A percentile compares a stretch with the other conserved stretches of the same genome.
These are phyloP conservation scores for Plusia festucae DNA, from an alignment of 2,888 invertebrate species.

Conservation along the genomic window DNA sequence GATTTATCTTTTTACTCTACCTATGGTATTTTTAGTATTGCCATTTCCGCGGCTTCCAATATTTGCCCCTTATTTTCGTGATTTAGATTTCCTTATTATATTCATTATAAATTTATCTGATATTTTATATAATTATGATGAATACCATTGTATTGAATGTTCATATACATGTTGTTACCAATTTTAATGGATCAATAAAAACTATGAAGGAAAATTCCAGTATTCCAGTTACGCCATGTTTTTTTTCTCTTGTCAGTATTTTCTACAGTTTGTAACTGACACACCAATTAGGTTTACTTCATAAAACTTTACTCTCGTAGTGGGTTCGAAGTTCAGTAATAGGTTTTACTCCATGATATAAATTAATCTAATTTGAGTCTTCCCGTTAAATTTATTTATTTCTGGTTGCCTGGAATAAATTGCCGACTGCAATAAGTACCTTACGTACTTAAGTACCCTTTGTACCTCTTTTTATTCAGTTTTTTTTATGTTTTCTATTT, in stretches of 20 bases:
- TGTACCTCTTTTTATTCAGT: too few relatives aligned
- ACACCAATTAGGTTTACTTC: slow-evolving; percentile 6
- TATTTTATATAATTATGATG: background rate
- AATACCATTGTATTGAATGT: too few relatives aligned
- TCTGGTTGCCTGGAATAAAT: too few relatives aligned
- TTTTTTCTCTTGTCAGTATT: background rate
- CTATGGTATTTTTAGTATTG: background rate
- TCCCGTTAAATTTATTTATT: background rate
- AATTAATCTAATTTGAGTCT: background rate
- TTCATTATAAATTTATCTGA: background rate
- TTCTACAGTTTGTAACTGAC: slow-evolving; percentile 2
- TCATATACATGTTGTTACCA: too few relatives aligned
- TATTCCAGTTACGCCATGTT: background rate
- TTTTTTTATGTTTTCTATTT: too few relatives aligned
- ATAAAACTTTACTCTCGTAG: background rate
- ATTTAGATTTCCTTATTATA: slow-evolving; percentile 1
- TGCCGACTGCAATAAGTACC: too few relatives aligned
- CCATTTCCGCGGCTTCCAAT: background rate
- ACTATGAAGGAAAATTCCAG: background rate
- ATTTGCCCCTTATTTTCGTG: background rate
- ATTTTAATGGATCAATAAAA: too few relatives aligned
- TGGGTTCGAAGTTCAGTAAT: background rate
- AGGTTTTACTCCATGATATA: background rate
- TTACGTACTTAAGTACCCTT: too few relatives aligned
- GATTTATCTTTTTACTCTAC: background rate